A percentile compares a stretch with the other conserved stretches of the same genome.
These are phyloP conservation scores for Oncorhynchus masou DNA, from an alignment of 2,113 vertebrate species.

Conservation along the genomic window DNA sequence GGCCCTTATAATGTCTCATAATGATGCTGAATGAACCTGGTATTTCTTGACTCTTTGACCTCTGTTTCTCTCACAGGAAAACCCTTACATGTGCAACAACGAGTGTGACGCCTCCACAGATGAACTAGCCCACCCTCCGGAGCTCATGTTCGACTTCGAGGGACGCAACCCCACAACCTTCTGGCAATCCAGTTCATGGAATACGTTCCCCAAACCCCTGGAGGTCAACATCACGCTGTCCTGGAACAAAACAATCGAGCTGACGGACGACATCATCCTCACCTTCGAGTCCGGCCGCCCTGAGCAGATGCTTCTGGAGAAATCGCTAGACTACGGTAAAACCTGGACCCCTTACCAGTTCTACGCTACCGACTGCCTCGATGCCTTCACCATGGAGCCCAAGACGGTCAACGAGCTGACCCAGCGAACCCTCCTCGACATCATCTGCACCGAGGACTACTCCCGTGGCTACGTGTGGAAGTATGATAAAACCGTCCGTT, in stretches of 20 bases:
- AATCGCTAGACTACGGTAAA: slow-evolving; percentile 93
- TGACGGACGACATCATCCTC: slow-evolving; percentile 97
- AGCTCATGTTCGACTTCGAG: slow-evolving; percentile 97
- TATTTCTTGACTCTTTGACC: no score
- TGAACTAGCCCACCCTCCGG: slow-evolving; percentile 93
- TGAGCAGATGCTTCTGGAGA: slow-evolving; percentile 98
- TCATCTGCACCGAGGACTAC: slow-evolving; percentile 99
- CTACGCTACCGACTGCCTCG: slow-evolving; percentile 95
- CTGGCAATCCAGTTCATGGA: slow-evolving; percentile 98
- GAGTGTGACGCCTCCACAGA: slow-evolving; percentile 93
- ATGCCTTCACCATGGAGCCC: slow-evolving; percentile 97
- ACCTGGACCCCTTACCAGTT: slow-evolving; percentile 99
- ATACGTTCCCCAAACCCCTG: slow-evolving; percentile 92
- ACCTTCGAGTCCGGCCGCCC: slow-evolving; percentile 96
- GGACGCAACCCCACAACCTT: slow-evolving; percentile 95
- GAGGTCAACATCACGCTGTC: slow-evolving; percentile 95
- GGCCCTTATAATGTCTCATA: no score
- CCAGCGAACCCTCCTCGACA: slow-evolving; percentile 91
- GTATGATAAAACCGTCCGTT: slow-evolving; percentile 95
- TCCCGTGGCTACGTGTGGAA: slow-evolving; percentile 92
- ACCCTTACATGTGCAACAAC: slow-evolving; percentile 99
- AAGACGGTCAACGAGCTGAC: slow-evolving; percentile 92
- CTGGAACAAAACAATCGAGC: slow-evolving; percentile 98
- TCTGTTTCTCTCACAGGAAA: slow-evolving; percentile 79
- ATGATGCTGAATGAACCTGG: no score